Conservation (phyloP, 2,888 invertebrate species). For the Elgonia sp. region DNA sequence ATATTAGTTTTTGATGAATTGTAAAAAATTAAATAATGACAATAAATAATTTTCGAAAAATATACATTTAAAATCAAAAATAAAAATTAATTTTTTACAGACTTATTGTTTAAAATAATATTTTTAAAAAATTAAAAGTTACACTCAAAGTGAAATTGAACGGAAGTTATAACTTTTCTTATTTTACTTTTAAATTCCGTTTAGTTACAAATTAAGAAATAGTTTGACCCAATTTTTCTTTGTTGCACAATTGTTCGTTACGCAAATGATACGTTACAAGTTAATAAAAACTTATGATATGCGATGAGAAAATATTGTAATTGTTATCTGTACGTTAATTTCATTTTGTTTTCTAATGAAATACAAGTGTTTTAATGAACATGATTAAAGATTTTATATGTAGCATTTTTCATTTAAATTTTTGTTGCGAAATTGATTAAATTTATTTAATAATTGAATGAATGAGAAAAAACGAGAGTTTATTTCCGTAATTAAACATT, state of each 20-base stretch:
- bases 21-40: too few relatives aligned
- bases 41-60: too few relatives aligned
- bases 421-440: neutral
- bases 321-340: neutral
- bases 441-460: neutral
- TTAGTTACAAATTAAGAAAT: neutral
- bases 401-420: neutral
- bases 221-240: constrained; percentile 7
- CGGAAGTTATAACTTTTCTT: neutral
- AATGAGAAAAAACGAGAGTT: neutral
- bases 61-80: too few relatives aligned
- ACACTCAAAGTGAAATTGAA: neutral
- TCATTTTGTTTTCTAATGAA: neutral
- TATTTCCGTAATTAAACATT: too few relatives aligned
- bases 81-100: too few relatives aligned
- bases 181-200: too few relatives aligned
- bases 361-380: neutral
- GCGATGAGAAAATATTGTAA: neutral
- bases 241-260: constrained; percentile 12
- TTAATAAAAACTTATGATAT: neutral
- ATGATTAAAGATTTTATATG: neutral
- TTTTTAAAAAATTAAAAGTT: too few relatives aligned
- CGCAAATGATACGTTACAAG: constrained; percentile 11
- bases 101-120: too few relatives aligned
- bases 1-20: neutral